Evolutionary conservation across 2,888 invertebrate species (phyloP), one percentile per base, ranked within the genome.

Genomic region (Pelosia muscerda): DNA sequence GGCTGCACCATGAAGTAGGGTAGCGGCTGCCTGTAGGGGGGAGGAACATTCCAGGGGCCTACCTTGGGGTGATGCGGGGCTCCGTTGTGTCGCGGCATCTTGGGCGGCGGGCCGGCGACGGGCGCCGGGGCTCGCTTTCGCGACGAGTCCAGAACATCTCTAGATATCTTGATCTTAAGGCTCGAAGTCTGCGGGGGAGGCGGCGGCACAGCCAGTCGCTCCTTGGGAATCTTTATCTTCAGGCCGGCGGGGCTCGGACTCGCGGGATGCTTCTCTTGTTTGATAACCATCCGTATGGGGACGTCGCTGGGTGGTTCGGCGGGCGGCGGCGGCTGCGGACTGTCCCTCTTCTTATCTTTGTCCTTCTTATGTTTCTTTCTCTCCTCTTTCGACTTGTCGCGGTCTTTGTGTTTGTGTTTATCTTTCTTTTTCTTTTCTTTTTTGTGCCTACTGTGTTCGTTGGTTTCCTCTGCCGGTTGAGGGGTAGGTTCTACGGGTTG

Each of bases 141-240:
- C 9, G 94, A 96, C 57, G 93, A 95, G 75, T 96, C 96, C 60
- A 97, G 95, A 68, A 96, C 95, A 75, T 97, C 97, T 84, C 97
- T 97, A 31, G 97, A 96, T 76, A 98, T 97, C 93, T 97, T 98
- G 80, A 98, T 97, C 89, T 97, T 97, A 56, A 97, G 89, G 2
- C 96, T 95, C 5, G 95, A 91, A 0, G 90, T 81, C 42, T 91
- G 90, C 2, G 92, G 92, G 28, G 89, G 92, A 0, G 90, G 95
- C 75, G 89, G 94, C 63, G 94, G 96, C 62, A 95, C 95, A 78
- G 96, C 96, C 56, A 97, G 89, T 63, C 97, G 94, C 75, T 97
- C 97, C 85, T 97, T 97, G 0, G 97, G 96, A 64, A 98, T 98
- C 89, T 97, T 98, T 62, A 98, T 97, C 88, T 98, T 98, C 60